Evolutionary conservation across 2,888 invertebrate genomes (phyloP), one percentile per base, ranked within the genome.

Genomic region (Mimas tiliae): DNA sequence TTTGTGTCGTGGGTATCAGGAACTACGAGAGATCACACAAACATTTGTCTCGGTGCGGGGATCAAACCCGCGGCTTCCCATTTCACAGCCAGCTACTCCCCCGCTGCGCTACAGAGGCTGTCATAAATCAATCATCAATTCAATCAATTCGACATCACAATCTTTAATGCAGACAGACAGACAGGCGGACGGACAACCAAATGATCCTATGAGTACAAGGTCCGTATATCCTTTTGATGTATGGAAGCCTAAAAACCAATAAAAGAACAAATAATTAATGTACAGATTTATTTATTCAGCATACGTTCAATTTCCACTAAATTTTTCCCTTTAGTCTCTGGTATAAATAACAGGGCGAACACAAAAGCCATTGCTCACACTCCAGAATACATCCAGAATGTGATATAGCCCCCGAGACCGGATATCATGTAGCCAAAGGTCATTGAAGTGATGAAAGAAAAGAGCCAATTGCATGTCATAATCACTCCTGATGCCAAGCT

Each of bases 251-350:
- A 27, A 27, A 4, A 27, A 27, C 4, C 27, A 4, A 27, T 48
- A 48, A 6, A 1, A 48, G 7, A 42, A 42, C 42, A 9, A 42
- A 7, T 42, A 11, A 11, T 42, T 42, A 2, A 42, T 7, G 27
- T 45, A 52, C 19, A 45, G 27, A 51, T 68, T 52, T 62, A 80
- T 69, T 58, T 70, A 65, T 69, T 75, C 33, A 83, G 66, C 71
- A 81, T 80, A 6, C 73, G 72, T 65, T 80, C 76, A 12, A 84
- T 79, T 62, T 83, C 82, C 2, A 62, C 4, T 6, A 83, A 65
- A 67, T 67, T 82, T 66, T 77, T 82, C 7, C 82, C 83, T 51
- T 76, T 82, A 0, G 84, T 84, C 66, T 84, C 84, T 0, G 84
- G 84, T 4, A 84, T 80, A 58, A 76, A 74, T 1, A 80, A 14